Evolutionary conservation across 2,888 invertebrate species (phyloP).

Genomic region (Anoplius nigerrimus): DNA sequence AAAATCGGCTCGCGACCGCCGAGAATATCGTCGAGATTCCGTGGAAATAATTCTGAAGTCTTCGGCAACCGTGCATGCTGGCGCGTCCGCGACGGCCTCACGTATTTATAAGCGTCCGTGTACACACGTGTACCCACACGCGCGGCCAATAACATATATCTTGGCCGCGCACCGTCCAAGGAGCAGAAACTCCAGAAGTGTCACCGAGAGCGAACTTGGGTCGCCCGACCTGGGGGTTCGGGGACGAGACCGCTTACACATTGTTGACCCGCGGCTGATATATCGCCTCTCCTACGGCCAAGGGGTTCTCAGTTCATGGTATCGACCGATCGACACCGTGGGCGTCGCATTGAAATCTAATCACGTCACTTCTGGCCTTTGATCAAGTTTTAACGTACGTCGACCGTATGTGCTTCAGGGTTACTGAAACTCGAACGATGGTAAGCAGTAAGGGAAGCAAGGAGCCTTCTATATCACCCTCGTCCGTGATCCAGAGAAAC

Average conservation of each 20-base stretch:
- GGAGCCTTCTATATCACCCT: too few relatives aligned
- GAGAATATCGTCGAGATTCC: conserved; percentile 40
- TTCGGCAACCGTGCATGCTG: conserved; percentile 53
- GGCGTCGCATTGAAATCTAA: too few relatives aligned
- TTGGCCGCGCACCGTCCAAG: conserved; percentile 62
- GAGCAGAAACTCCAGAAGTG: conserved; percentile 72
- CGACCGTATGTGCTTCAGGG: too few relatives aligned
- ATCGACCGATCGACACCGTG: conserved; percentile 43
- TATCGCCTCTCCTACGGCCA: conserved; percentile 62
- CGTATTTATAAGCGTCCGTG: conserved; percentile 27
- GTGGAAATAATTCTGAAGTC: conserved; percentile 60
- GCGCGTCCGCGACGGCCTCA: conserved; percentile 35
- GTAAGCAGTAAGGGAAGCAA: too few relatives aligned
- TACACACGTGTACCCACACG: conserved; percentile 42
- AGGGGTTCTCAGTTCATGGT: conserved; percentile 63
- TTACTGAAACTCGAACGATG: too few relatives aligned
- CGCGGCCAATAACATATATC: conserved; percentile 62
- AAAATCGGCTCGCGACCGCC: conserved; percentile 34
- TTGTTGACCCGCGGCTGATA: conserved; percentile 71
- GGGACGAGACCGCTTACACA: conserved; percentile 66
- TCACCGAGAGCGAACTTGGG: conserved; percentile 69
- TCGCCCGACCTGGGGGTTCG: conserved; percentile 62
- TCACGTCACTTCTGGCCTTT: too few relatives aligned
- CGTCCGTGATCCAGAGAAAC: background rate
- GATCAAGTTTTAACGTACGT: too few relatives aligned